Evolutionary conservation across 2,113 vertebrate species (phyloP).

Genomic region (Ceyx cyanopectus): DNA sequence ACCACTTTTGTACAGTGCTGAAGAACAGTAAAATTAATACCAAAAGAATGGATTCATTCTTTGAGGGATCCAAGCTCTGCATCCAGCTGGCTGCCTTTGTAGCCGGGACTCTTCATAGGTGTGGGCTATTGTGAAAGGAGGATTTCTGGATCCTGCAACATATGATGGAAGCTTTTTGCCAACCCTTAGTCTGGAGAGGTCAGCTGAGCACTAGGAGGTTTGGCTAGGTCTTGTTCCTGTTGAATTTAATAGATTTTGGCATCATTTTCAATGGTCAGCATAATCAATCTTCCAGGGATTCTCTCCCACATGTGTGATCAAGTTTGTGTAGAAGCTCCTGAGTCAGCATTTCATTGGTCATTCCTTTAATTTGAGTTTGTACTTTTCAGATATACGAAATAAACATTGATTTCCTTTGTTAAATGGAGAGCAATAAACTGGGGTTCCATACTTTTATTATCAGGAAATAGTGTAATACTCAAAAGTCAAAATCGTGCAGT

Average conservation of each 20-base stretch:
- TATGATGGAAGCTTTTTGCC: constrained; percentile 8
- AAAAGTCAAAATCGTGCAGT: not conserved
- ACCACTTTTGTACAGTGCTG: not conserved
- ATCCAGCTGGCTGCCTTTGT: not conserved
- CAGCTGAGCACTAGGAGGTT: not conserved
- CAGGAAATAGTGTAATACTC: constrained; percentile 20
- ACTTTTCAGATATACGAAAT: constrained; percentile 36
- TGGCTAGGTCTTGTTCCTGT: not conserved
- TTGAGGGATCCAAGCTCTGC: not conserved
- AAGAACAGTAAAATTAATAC: not conserved
- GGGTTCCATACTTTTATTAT: constrained; percentile 23
- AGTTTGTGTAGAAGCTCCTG: not conserved
- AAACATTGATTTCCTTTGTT: constrained; percentile 55
- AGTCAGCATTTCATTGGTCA: not conserved
- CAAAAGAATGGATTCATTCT: not conserved
- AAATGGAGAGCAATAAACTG: constrained; percentile 42
- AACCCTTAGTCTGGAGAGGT: not conserved
- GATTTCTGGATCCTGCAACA: not conserved
- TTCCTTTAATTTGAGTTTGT: constrained; percentile 51
- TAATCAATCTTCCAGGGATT: not conserved
- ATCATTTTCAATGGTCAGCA: not conserved
- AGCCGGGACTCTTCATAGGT: not conserved
- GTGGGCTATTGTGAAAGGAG: not conserved
- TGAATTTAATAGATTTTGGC: constrained; percentile 34
- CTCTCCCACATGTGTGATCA: constrained; percentile 18